These are phyloP conservation scores for Gymnogyps californianus DNA, from an alignment of 2,113 vertebrate genomes.

Conservation along the genomic window DNA sequence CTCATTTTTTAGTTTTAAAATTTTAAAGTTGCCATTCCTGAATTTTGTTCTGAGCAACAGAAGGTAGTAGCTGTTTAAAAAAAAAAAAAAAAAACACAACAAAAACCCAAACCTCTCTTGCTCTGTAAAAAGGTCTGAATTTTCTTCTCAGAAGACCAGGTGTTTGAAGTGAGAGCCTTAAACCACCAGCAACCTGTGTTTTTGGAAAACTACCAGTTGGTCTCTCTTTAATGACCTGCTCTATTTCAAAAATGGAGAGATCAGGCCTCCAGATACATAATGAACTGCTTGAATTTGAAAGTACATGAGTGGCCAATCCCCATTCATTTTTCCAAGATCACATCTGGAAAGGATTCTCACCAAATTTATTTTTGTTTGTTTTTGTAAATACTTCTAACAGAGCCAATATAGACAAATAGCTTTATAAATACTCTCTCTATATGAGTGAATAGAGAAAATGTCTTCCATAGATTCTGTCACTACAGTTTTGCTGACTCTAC, in stretches of 20 bases:
- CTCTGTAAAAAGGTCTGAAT: not conserved
- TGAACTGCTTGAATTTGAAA: not conserved
- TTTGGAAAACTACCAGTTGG: not conserved
- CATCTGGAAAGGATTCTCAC: not conserved
- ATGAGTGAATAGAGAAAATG: not conserved
- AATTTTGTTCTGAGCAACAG: not conserved
- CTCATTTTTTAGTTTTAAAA: not conserved
- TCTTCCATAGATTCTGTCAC: not conserved
- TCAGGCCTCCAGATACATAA: not conserved
- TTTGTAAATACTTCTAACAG: not conserved
- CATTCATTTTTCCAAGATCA: not conserved
- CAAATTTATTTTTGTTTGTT: not conserved
- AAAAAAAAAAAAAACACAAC: not conserved
- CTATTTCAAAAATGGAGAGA: not conserved
- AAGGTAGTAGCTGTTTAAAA: not conserved
- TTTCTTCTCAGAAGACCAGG: not conserved
- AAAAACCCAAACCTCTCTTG: not conserved
- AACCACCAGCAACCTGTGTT: not conserved
- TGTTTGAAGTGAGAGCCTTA: not conserved
- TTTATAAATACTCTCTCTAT: not conserved
- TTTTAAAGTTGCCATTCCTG: not conserved
- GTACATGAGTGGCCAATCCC: not conserved
- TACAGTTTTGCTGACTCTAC: not conserved
- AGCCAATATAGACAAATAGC: not conserved
- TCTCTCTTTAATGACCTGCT: not conserved